Base-by-base conservation (phyloP, 1,140 invertebrate genomes). In the Magallana ariakensis region DNA sequence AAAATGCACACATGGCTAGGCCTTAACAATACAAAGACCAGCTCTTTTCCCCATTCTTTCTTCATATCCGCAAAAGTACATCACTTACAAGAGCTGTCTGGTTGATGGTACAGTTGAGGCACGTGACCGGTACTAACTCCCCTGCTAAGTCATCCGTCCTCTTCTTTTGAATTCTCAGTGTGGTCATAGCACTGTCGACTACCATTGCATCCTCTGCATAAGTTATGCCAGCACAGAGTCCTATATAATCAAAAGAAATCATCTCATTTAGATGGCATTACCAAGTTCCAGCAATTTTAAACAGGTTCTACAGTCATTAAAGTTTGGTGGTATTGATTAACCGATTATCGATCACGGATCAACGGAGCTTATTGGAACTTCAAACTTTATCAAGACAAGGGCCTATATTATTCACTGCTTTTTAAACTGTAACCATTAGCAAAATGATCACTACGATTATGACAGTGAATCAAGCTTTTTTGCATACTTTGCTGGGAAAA, bases 181-280 rank as follows among this genome's bases (percentile, higher is more conserved):
- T 87, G 8, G 46, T 55, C n/a, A 87, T n/a, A 9, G 16, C 46
- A 33, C 75, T 83, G 4, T 82, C 19, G 6, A 83, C 66, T 16
- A 85, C 84, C 1, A 53, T 15, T 46, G 83, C 10, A 6, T 62
- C 75, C 33, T 87, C 87, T 16, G 75, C 83, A 83, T 87, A 82
- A 1, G 84, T 62, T 5, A 87, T 81, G 8, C 58, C 83, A 5
- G 87, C 87, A 83, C 87, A 87, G 13, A 85, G 8, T n/a, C 87
- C 87, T 62, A 46, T 46, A 46, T 46, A 0, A 46, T 4, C 33
- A 46, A 46, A 46, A 46, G 33, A 46, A 46, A 46, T 46, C 33
- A 46, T 46, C 33, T 46, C 3, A 46, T 46, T 46, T 46, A 46
- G 33, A 4, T 46, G 33, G 5, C 33, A 46, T 46, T 46, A 5